Evolutionary conservation across 2,888 invertebrate genomes (phyloP), one percentile per base, ranked within the genome.

Genomic region (Ganaspis brasiliensis): DNA sequence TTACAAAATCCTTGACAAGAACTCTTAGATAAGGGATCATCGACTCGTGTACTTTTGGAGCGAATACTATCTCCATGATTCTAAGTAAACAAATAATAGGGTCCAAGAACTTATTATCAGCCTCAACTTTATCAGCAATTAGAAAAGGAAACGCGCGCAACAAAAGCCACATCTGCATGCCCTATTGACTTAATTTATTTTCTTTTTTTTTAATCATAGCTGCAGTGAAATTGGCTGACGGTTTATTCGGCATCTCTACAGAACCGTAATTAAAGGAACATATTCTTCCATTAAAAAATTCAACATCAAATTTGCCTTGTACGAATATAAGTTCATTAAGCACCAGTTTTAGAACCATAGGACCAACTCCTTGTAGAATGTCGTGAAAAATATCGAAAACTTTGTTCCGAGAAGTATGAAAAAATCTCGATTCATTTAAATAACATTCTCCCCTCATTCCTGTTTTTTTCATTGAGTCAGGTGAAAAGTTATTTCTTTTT

Each of bases 151-250:
- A 76, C 2, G 56, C 63, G 26, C 79, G 35, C 4, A 77, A 14
- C 24, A 82, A 35, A 52, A 70, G 73, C 79, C 80, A 82, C 19
- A 72, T 81, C 26, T 78, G 80, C 77, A 82, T 74, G 8, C 74
- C 81, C 31, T 81, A 76, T 61, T 82, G 79, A 71, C 74, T 81
- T 1, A 81, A 16, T 14, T 56, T 37, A 37, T 78, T 74, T 5
- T 81, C 76, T 45, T 16, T 57, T 49, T 55, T 73, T 37, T 70
- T 19, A 2, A 82, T 67, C 70, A 75, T 75, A n/a, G 26, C 55
- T 19, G 56, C 63, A 14, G 76, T 76, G 19, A 49, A 49, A 73
- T 81, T 80, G 35, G 76, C 57, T 5, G 78, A 72, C 12, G 77
- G 78, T 21, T 75, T 78, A 26, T 80, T 80, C 24, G 21, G n/a